These are phyloP conservation scores for Formica exsecta DNA, from an alignment of 1,140 invertebrate genomes.

Conservation along the genomic window DNA sequence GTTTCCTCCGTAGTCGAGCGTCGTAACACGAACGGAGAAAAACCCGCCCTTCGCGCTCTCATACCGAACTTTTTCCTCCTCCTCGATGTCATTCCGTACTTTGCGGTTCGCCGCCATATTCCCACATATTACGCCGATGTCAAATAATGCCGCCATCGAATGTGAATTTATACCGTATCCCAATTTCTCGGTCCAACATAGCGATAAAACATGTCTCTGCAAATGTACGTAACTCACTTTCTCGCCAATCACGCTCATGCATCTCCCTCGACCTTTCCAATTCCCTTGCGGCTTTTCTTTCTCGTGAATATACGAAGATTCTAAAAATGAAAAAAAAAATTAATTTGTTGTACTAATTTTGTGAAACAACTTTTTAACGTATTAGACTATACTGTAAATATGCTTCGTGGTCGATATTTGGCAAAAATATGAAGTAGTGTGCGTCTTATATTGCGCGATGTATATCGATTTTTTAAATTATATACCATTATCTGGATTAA, in stretches of 20 bases:
- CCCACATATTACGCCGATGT: constrained; percentile 70
- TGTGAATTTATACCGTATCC: constrained; percentile 65
- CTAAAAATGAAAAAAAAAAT: constrained; percentile 33
- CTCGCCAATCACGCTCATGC: constrained; percentile 62
- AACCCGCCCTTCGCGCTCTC: constrained; percentile 35
- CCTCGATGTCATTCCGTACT: constrained; percentile 37
- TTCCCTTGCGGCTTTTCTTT: background rate
- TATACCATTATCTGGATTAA: background rate
- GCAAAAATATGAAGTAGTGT: background rate
- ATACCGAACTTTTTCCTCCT: constrained; percentile 61
- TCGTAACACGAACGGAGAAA: constrained; percentile 69
- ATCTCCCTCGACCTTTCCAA: background rate
- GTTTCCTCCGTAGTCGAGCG: constrained; percentile 59
- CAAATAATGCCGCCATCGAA: constrained; percentile 72
- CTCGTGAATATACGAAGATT: background rate
- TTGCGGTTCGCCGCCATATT: constrained; percentile 50
- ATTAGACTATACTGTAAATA: background rate
- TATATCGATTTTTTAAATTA: constrained; percentile 9
- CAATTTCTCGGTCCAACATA: constrained; percentile 58
- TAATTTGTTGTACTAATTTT: constrained; percentile 47
- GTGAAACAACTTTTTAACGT: constrained; percentile 9
- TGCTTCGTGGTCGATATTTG: background rate
- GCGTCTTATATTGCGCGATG: background rate
- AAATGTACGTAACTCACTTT: constrained; percentile 62
- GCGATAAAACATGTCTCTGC: constrained; percentile 64